Evolutionary conservation across 2,797 vertebrate genomes (phyloP), one percentile per base, ranked within the genome.

Genomic region (Miichthys miiuy): DNA sequence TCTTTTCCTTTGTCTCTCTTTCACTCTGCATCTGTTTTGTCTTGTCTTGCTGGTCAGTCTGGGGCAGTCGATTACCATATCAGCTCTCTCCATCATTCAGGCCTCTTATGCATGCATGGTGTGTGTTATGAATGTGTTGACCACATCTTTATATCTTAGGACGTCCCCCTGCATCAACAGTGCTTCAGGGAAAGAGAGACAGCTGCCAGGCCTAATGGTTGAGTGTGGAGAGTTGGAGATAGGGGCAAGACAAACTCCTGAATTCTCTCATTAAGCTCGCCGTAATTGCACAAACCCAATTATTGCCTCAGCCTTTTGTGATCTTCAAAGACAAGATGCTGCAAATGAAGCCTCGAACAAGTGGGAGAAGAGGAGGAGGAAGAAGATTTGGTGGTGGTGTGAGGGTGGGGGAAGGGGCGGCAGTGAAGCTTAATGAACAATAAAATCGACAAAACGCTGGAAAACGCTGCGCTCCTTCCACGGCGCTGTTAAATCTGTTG

Each of bases 211-310:
- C 71, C 72, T 87, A 68, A 70, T 77, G 79, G 71, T 11, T 38
- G 68, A 77, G 84, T 10, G 18, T 75, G 89, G 72, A 86, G 91
- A 87, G 90, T 55, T 71, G 73, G 65, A 91, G 92, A 91, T 88
- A 85, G 86, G 85, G 80, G 68, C 77, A 77, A 85, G 90, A 88
- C 88, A 90, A 89, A 91, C 91, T 92, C 92, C 84, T 85, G 90
- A 86, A 91, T 92, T 91, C 94, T 89, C 93, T 94, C 92, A 94
- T 96, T 95, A 96, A 92, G 91, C 88, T 77, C 21, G 91, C 92
- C 80, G 92, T 96, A 95, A 96, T 96, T 95, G 92, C 94, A 94
- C 93, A 93, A 95, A 95, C 92, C 91, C 92, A 95, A 95, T 95
- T 95, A 96, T 94, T 94, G 90, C 94, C 92, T 92, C 93, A 89